Conservation (phyloP, 2,797 vertebrate genomes). For the Halcyon leucocephala region DNA sequence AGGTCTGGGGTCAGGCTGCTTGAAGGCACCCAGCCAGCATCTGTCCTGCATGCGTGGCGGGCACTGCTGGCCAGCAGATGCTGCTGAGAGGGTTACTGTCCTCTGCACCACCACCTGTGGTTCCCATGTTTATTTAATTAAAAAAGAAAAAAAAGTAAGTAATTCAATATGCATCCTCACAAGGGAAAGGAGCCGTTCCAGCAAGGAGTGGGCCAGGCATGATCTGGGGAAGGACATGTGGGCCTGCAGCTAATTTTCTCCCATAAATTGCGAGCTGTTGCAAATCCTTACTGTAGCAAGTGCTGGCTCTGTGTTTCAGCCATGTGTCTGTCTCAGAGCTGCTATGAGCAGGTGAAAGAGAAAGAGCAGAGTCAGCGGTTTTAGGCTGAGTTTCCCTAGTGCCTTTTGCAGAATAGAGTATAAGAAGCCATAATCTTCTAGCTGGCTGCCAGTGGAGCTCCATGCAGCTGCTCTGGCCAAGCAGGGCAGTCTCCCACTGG, state of each 20-base stretch:
- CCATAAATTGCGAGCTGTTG: neutral
- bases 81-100: neutral
- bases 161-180: neutral
- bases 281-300: neutral
- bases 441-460: neutral
- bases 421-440: neutral
- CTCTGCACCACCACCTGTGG: neutral
- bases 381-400: neutral
- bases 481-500: neutral
- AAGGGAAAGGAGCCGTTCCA: neutral
- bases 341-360: neutral
- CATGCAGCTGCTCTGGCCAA: neutral
- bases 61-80: neutral
- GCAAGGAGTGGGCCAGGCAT: neutral
- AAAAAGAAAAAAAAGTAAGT: neutral
- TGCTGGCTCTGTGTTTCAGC: neutral
- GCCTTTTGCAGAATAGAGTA: neutral
- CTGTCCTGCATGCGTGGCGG: accelerated
- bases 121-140: neutral
- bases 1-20: neutral
- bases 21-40: neutral
- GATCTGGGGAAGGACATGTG: conserved; percentile 19
- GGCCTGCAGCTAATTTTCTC: neutral
- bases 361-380: neutral
- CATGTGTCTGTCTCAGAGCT: neutral